Evolutionary conservation across 2,888 invertebrate species (phyloP), one percentile per base, ranked within the genome.

Genomic region (Caradrina kadenii): DNA sequence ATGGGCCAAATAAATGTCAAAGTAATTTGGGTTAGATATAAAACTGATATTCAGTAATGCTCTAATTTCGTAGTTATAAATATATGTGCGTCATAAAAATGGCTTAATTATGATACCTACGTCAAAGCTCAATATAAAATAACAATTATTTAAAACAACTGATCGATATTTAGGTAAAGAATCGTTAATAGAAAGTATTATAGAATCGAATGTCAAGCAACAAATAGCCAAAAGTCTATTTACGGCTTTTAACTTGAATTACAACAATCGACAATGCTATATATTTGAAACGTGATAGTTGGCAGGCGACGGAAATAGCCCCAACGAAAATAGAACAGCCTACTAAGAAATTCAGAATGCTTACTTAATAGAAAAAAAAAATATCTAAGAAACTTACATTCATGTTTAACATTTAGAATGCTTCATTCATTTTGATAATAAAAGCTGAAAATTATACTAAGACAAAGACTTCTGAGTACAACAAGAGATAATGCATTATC

Each of bases 21-120:
- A 81, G 83, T 60, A 82, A 84, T 84, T 84, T 76, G 64, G 81
- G 84, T 81, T 80, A 84, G 82, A 79, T 82, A 81, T 64, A 58
- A 79, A 69, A 66, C 77, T 73, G 80, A 84, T 84, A 84, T 78
- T 78, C 62, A 61, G 69, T 73, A 78, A 82, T 84, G 79, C 74
- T 80, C 84, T 78, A 74, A 81, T 84, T 84, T 76, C 59, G 67
- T 62, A 68, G 50, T 61, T 71, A 76, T 81, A 84, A 77, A 63
- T 42, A 65, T 17, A 66, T 56, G 58, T 84, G 76, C 81, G 80
- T 81, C 84, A 82, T 76, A 66, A 22, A 45, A 53, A 65, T 63
- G 48, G 61, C 53, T 58, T 69, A 66, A 71, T 71, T 63, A 73
- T 56, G 52, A 59, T 63, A 65, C 55, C 58, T 58, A 26, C 63